Evolutionary conservation across 1,140 invertebrate genomes (phyloP).

Genomic region (Diachasma alloeum): DNA sequence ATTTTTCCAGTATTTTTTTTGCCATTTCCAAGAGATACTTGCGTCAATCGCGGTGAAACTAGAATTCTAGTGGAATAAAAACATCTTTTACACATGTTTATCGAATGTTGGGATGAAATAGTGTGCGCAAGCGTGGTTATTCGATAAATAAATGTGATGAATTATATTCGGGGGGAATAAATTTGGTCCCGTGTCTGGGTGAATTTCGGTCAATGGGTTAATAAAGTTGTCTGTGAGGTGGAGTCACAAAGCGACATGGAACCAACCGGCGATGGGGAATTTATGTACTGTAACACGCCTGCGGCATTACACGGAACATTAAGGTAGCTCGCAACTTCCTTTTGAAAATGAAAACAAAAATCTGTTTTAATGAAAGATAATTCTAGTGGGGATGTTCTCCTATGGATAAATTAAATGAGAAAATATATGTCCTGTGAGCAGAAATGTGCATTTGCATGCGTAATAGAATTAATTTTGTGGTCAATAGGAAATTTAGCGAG

Average conservation of each 20-base stretch:
- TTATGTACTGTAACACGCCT: no score
- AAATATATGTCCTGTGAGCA: no score
- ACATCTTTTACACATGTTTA: background rate
- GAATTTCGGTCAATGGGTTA: constrained; percentile 23
- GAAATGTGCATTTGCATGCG: no score
- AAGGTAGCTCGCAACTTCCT: background rate
- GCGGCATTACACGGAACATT: background rate
- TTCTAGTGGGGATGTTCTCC: no score
- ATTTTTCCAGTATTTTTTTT: background rate
- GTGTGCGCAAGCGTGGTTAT: background rate
- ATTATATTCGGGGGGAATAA: background rate
- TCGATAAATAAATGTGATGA: background rate
- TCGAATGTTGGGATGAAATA: no score
- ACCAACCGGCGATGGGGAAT: background rate
- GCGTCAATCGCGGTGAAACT: background rate
- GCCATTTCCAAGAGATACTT: background rate
- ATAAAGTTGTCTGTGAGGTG: constrained; percentile 13
- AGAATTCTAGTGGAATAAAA: background rate
- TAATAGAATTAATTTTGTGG: no score
- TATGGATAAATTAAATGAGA: no score
- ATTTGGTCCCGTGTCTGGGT: background rate
- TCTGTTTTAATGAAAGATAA: no score
- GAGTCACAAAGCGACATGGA: background rate
- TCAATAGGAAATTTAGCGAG: no score
- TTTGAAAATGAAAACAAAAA: background rate